phyloP scores from a whole-genome alignment of 92 coral and sea anemone genomes.

The Anthopleura xanthogrammica region DNA sequence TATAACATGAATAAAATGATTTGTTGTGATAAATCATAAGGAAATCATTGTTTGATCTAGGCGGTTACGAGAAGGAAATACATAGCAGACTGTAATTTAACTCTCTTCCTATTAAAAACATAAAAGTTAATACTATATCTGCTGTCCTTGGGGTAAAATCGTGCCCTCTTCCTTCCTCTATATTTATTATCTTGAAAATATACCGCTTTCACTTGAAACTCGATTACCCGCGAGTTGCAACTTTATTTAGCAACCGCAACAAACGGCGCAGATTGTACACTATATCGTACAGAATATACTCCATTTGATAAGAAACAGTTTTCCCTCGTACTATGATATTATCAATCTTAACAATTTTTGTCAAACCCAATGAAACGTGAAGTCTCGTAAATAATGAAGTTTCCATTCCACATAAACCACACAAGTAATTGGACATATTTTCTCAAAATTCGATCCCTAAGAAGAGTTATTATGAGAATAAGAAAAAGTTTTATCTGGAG shows the following conservation, averaged over 20 bases:
- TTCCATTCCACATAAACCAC: conserved; percentile 3
- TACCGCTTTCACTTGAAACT: not conserved
- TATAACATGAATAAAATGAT: not conserved
- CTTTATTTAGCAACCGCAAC: not conserved
- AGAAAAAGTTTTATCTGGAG: not conserved
- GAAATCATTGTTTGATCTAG: not conserved
- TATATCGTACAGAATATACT: not conserved
- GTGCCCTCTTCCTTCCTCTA: not conserved
- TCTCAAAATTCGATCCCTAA: not conserved
- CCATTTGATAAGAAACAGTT: not conserved
- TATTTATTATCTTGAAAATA: not conserved
- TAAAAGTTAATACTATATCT: conserved; percentile 1
- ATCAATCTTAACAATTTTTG: not conserved
- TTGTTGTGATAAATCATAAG: not conserved
- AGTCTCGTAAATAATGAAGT: not conserved
- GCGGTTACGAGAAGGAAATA: not conserved
- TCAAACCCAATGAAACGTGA: not conserved
- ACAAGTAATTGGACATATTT: not conserved
- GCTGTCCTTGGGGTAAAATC: not conserved
- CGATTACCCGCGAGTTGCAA: not conserved
- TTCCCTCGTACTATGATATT: not conserved
- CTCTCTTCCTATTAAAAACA: not conserved
- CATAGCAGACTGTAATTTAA: not conserved
- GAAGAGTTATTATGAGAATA: not conserved
- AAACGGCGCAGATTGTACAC: not conserved